Conservation (phyloP, 1,140 invertebrate genomes). For the Papilio xuthus region DNA sequence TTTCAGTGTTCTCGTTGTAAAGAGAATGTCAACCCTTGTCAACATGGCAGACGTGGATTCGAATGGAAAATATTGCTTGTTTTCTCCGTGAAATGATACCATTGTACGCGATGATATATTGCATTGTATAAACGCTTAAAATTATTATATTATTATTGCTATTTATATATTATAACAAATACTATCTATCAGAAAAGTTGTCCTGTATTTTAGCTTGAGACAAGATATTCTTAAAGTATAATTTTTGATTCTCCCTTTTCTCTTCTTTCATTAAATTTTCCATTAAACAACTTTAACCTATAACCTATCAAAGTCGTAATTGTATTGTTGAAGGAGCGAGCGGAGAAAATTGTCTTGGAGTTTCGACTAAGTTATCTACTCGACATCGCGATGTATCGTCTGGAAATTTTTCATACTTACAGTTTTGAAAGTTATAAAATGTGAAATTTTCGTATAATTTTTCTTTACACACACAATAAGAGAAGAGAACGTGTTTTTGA, state of each 20-base stretch:
- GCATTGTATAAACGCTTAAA: constrained; percentile 5
- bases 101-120: constrained; percentile 22
- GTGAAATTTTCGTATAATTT: neutral
- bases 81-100: constrained; percentile 11
- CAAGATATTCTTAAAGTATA: neutral
- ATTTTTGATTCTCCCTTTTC: neutral
- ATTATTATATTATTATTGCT: neutral
- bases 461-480: neutral
- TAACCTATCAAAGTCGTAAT: constrained; percentile 21
- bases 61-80: constrained; percentile 28
- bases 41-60: constrained; percentile 23
- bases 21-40: constrained; percentile 27
- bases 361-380: constrained; percentile 3
- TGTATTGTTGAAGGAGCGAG: constrained; percentile 1
- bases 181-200: neutral
- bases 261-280: neutral
- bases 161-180: neutral
- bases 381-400: constrained; percentile 2
- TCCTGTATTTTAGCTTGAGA: too few species aligned
- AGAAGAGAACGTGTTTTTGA: neutral
- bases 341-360: constrained; percentile 30
- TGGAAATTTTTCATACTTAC: neutral
- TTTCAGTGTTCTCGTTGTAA: constrained; percentile 21
- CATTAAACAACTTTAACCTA: constrained; percentile 21
- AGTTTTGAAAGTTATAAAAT: neutral